Conservation (phyloP, 2,888 invertebrate genomes). For the Eupithecia pulchellata region DNA sequence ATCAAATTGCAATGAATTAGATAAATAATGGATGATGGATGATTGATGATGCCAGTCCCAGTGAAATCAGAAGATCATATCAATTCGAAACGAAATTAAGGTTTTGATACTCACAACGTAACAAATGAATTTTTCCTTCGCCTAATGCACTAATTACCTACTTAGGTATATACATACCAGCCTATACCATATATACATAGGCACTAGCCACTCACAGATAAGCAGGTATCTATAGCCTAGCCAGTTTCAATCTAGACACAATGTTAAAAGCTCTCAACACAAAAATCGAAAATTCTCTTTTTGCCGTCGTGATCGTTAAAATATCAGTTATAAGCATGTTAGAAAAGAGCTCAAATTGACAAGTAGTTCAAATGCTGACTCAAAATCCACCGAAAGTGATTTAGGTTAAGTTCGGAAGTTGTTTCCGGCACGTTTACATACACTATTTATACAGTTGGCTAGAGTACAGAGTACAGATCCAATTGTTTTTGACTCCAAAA, state of each 20-base stretch:
- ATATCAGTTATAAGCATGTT: not conserved
- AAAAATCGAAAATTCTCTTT: not conserved
- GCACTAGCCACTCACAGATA: not conserved
- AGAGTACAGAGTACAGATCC: not conserved
- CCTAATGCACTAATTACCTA: not conserved
- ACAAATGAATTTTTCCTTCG: not conserved
- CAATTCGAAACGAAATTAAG: no score
- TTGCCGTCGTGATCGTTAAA: not conserved
- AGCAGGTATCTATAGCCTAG: not conserved
- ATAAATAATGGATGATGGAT: not conserved
- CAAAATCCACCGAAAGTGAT: not conserved
- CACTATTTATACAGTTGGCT: not conserved
- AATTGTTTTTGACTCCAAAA: slow-evolving; percentile 5
- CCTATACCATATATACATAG: no score
- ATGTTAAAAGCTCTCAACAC: not conserved
- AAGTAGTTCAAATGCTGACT: not conserved
- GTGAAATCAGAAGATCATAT: not conserved
- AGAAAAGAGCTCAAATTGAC: not conserved
- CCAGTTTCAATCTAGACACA: not conserved
- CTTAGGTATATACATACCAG: no score
- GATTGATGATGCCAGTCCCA: not conserved
- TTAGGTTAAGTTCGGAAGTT: no score
- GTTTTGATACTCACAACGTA: no score
- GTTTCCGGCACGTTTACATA: not conserved
- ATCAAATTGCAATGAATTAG: not conserved